Evolutionary conservation across 2,888 invertebrate species (phyloP).

Genomic region (Drosophila dives): DNA sequence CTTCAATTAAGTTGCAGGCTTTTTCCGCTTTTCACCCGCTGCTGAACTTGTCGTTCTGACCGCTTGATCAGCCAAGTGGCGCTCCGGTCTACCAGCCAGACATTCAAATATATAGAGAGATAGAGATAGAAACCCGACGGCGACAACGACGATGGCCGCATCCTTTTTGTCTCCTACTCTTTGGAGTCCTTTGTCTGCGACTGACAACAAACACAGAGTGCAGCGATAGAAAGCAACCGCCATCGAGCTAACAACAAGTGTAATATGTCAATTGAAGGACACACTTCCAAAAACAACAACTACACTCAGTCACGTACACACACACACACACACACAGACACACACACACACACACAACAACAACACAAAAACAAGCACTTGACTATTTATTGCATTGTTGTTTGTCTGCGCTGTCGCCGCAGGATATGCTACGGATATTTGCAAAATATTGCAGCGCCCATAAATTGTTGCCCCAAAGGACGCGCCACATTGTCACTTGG

Average conservation of each 20-base stretch:
- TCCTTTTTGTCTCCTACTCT: constrained; percentile 4
- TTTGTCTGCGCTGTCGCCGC: constrained; percentile 67
- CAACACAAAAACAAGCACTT: constrained; percentile 51
- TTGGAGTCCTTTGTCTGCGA: constrained; percentile 43
- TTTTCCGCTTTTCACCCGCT: background rate
- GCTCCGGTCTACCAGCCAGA: constrained; percentile 27
- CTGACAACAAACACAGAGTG: constrained; percentile 23
- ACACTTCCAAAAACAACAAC: constrained; percentile 44
- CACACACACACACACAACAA: constrained; percentile 4
- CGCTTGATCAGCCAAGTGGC: constrained; percentile 65
- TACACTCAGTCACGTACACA: constrained; percentile 24
- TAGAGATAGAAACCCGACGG: constrained; percentile 9
- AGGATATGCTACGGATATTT: constrained; percentile 78
- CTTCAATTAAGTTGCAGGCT: constrained; percentile 62
- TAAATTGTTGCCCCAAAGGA: constrained; percentile 70
- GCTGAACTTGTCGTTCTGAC: constrained; percentile 57
- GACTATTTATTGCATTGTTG: constrained; percentile 76
- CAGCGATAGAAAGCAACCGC: constrained; percentile 55
- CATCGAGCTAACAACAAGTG: constrained; percentile 64
- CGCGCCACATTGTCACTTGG: constrained; percentile 52
- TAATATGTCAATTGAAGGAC: constrained; percentile 79
- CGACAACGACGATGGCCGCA: constrained; percentile 6
- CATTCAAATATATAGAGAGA: constrained; percentile 24
- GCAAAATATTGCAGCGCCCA: constrained; percentile 79
- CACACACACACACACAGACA: constrained; percentile 2